Conservation (phyloP, 2,113 vertebrate genomes). For the Nipponia nippon region DNA sequence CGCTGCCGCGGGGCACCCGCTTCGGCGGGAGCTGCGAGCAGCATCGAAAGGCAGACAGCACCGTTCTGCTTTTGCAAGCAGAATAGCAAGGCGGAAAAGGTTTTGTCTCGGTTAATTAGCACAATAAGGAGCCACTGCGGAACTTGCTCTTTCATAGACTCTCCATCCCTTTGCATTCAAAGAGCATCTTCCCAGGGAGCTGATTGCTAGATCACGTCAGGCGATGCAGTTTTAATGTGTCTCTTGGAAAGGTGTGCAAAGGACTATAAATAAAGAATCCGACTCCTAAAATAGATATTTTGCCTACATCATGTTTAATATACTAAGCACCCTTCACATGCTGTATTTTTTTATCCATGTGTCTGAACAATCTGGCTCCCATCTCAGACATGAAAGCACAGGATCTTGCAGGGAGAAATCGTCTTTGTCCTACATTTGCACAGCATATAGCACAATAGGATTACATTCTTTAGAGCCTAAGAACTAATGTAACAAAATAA, state of each 20-base stretch:
- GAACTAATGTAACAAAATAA: not conserved
- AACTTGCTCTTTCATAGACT: not conserved
- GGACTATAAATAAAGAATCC: constrained; percentile 26
- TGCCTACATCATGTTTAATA: not conserved
- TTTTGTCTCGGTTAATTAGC: not conserved
- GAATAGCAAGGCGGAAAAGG: not conserved
- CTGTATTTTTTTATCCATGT: not conserved
- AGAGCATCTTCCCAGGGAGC: not conserved
- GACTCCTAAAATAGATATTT: not conserved
- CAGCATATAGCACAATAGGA: not conserved
- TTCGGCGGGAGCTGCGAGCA: not conserved
- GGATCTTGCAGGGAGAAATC: not conserved
- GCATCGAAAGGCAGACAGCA: not conserved
- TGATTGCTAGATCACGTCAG: not conserved
- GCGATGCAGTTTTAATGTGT: constrained; percentile 23
- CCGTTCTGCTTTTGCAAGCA: not conserved
- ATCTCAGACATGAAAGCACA: not conserved
- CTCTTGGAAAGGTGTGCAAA: not conserved
- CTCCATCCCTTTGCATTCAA: not conserved
- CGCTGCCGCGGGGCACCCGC: not conserved
- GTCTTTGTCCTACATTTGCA: not conserved
- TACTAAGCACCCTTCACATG: not conserved
- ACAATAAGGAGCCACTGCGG: not conserved
- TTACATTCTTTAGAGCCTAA: not conserved
- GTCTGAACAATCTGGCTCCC: not conserved